phyloP scores from a whole-genome alignment of 2,797 vertebrate species.

The Enteromius thamalakanensis region DNA sequence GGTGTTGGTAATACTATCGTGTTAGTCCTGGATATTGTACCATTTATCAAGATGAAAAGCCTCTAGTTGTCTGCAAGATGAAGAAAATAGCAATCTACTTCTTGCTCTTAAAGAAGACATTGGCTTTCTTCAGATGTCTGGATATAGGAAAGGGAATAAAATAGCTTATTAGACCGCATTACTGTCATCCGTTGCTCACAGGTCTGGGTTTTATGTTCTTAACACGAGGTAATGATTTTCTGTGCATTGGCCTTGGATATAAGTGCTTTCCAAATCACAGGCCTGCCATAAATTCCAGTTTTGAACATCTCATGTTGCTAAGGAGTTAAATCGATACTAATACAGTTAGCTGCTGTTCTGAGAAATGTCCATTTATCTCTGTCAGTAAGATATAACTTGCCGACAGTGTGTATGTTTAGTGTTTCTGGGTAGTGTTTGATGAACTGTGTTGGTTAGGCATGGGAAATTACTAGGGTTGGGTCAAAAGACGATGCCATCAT shows the following conservation, averaged over 20 bases:
- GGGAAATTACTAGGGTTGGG: no score
- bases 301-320: constrained; percentile 8
- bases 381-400: constrained; percentile 2
- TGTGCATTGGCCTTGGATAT: constrained; percentile 14
- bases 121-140: not conserved
- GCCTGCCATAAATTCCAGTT: constrained; percentile 1
- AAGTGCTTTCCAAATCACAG: constrained; percentile 22
- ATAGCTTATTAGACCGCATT: constrained; percentile 1
- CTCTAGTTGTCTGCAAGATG: not conserved
- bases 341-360: constrained; percentile 9
- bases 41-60: constrained; percentile 21
- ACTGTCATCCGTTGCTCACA: constrained; percentile 7
- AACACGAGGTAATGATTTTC: constrained; percentile 11
- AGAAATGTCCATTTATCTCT: not conserved
- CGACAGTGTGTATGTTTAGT: not conserved
- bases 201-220: constrained; percentile 14
- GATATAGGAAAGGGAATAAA: not conserved
- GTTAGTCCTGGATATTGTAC: constrained; percentile 14
- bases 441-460: not conserved
- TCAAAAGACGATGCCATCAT: no score
- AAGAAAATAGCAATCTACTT: not conserved
- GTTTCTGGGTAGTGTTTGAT: not conserved
- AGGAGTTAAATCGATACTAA: constrained; percentile 11
- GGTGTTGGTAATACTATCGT: not conserved
- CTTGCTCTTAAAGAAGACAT: not conserved